phyloP scores from a whole-genome alignment of 1,140 invertebrate species.

The Nasonia vitripennis region DNA sequence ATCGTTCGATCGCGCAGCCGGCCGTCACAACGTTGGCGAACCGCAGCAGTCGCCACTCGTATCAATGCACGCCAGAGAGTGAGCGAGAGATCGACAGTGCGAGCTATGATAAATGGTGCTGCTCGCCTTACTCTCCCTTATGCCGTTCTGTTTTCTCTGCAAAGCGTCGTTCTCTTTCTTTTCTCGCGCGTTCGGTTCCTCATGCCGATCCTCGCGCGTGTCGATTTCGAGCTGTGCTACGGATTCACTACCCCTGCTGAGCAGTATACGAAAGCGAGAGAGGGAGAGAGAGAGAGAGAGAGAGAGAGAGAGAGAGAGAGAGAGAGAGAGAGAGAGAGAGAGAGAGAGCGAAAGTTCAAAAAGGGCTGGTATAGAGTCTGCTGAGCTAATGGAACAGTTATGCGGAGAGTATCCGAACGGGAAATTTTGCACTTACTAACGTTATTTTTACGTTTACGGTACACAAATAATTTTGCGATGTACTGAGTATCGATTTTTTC shows the following conservation, averaged over 20 bases:
- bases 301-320: neutral
- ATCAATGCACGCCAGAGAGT: slow-evolving; percentile 64
- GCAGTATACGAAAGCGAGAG: slow-evolving; percentile 17
- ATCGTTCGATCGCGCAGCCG: slow-evolving; percentile 4
- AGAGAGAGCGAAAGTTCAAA: neutral
- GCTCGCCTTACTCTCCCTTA: slow-evolving; percentile 6
- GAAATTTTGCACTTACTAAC: too few relatives aligned
- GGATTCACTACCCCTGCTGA: slow-evolving; percentile 62
- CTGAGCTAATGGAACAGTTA: neutral
- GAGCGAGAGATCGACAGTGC: slow-evolving; percentile 69
- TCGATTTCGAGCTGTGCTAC: slow-evolving; percentile 22
- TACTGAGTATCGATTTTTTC: too few relatives aligned
- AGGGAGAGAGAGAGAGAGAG: neutral
- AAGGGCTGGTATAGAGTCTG: neutral
- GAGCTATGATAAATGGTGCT: slow-evolving; percentile 71
- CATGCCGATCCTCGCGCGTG: neutral
- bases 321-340: neutral
- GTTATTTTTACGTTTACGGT: too few relatives aligned
- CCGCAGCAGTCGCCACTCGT: slow-evolving; percentile 60
- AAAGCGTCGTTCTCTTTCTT: slow-evolving; percentile 17
- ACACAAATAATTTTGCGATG: too few relatives aligned
- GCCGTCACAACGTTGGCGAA: slow-evolving; percentile 65
- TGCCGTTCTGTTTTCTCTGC: slow-evolving; percentile 25
- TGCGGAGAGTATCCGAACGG: too few relatives aligned
- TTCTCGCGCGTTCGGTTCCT: slow-evolving; percentile 11